Base-by-base conservation (phyloP, 2,888 invertebrate genomes). In the Bombyx huttoni region DNA sequence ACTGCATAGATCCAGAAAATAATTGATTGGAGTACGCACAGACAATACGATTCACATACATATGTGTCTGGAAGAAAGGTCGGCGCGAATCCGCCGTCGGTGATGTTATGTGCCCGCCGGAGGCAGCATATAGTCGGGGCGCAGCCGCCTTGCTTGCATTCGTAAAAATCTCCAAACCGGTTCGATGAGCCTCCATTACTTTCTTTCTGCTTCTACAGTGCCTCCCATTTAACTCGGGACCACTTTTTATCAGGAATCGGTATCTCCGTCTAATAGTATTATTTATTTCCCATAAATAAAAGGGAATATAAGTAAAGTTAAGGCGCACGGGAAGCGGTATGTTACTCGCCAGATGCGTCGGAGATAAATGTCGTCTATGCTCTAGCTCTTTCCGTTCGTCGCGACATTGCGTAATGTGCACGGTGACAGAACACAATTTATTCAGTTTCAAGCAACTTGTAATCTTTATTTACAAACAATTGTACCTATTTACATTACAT, bases 241-340 rank as follows among this genome's bases (percentile, higher is more conserved):
- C 84, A 85, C 85, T 88, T 87, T 88, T 88, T 88, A 88, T 88
- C 88, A 80, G 83, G 78, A 86, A 86, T 88, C 84, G 84, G 86
- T 86, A 88, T 88, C 88, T 87, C 84, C 72, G 79, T 85, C 86
- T 87, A 87, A 85, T 88, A 87, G 85, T 87, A 88, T 88, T 87
- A 87, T 88, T 88, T 87, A 87, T 88, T 85, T 84, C 84, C 86
- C 86, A 86, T 87, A 86, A 87, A 87, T 86, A 87, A 86, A 75
- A 77, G 75, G 77, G 81, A 81, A 82, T 82, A 83, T 82, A 83
- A 80, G 81, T 84, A 77, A 85, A 81, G 81, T 79, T 81, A 85
- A 87, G 80, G 83, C 79, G 73, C 71, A 77, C 80, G 80, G 81
- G 81, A 79, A 82, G 80, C 81, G 78, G 80, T 79, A 80, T 73